Base-by-base conservation (phyloP, 2,797 vertebrate species). In the Setipinna tenuifilis region DNA sequence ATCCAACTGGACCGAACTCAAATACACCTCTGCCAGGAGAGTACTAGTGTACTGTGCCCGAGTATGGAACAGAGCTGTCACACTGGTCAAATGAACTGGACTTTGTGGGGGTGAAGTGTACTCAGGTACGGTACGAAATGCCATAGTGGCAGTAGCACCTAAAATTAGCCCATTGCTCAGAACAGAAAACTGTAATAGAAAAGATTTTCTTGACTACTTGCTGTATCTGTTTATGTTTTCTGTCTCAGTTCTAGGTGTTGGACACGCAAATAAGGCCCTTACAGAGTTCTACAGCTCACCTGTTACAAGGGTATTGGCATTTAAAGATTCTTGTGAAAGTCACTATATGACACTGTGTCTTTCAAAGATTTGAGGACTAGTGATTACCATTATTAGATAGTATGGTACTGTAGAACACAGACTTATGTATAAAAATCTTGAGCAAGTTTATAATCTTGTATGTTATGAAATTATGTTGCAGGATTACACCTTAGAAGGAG, bases 401-500 rank as follows among this genome's bases (percentile, higher is more conserved):
- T 54, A 54, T 10, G 9, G 14, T 54, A 54, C 2, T 54, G 2
- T 41, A 10, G 50, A 54, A 54, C 14, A 54, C 50, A 9, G 14
- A 54, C 14, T 10, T 54, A 14, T 54, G 1, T 7, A 54, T 54
- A 54, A 54, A 54, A 54, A 10, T 54, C 7, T 3, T 54, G 50
- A 10, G 7, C 7, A 3, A 1, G 23, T 25, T 65, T 28, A 25
- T 19, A 9, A 78, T 78, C 6, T 19, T 6, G 31, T 4, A 31
- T 78, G 65, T 14, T 35, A 6, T 81, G 82, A 12, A 19, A 25
- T 48, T 16, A 87, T 85, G 10, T 84, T 87, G 21, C 89, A 99
- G 98, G 96, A 96, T 86, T 99, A 99, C 90, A 97, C 95, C 0
- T 83, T 99, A 12, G 92, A 95, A 0, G 97, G 98, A 10, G 92